phyloP scores from a whole-genome alignment of 1,140 invertebrate genomes.

The Amphibalanus amphitrite region DNA sequence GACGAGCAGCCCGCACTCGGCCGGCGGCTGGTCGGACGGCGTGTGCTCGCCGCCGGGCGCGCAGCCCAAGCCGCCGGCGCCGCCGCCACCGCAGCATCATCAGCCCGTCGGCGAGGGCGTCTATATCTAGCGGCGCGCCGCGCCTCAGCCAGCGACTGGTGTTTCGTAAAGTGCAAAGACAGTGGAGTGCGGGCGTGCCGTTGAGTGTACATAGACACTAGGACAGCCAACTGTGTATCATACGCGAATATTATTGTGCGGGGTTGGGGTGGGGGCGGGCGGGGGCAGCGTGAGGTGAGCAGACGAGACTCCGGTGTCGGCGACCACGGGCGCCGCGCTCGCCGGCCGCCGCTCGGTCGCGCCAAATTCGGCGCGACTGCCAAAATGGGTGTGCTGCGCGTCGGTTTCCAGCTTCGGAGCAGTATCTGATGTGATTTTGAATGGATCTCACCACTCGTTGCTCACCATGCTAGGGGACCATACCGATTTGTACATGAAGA shows the following conservation, averaged over 20 bases:
- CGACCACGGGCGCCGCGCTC: too few relatives aligned
- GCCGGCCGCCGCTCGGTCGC: not conserved
- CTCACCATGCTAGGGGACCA: too few relatives aligned
- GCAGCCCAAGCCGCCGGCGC: conserved; percentile 11
- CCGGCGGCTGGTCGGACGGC: conserved; percentile 88
- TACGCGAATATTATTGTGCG: too few relatives aligned
- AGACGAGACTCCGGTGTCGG: too few relatives aligned
- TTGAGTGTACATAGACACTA: too few relatives aligned
- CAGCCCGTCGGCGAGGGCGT: conserved; percentile 5
- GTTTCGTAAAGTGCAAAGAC: too few relatives aligned
- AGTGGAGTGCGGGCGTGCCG: too few relatives aligned
- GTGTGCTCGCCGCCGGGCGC: conserved; percentile 29
- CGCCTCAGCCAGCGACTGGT: conserved; percentile 9
- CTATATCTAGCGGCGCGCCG: conserved; percentile 9
- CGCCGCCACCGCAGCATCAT: conserved; percentile 9
- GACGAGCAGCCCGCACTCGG: conserved; percentile 70
- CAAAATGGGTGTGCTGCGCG: conserved; percentile 11
- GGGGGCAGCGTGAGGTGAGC: too few relatives aligned
- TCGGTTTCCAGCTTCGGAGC: conserved; percentile 15
- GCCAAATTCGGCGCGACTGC: not conserved
- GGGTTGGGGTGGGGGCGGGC: too few relatives aligned
- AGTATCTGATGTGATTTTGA: conserved; percentile 5
- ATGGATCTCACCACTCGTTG: too few relatives aligned
- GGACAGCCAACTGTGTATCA: too few relatives aligned
- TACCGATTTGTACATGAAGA: too few relatives aligned